A percentile compares a stretch with the other conserved stretches of the same genome.
Conservation (phyloP, 2,888 invertebrate species). For the Physocephala rufipes region DNA sequence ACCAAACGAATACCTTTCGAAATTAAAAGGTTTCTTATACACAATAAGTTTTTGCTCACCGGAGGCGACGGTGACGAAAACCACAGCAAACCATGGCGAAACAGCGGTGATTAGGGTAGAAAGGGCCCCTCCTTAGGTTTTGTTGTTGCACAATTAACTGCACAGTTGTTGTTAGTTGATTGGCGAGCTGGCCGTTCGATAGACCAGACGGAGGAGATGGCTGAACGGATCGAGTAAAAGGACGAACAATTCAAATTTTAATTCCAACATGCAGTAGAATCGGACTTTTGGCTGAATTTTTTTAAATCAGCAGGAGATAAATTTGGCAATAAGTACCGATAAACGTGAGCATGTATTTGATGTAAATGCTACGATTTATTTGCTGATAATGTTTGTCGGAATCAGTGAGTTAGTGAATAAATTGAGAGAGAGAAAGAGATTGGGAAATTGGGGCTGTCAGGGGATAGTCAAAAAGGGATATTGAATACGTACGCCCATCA, state of each 20-base stretch:
- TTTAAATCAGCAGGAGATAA: not conserved
- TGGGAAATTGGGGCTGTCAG: no score
- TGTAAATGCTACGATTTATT: conserved; percentile 32
- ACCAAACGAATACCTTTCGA: conserved; percentile 54
- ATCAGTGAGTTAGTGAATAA: no score
- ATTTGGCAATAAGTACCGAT: conserved; percentile 19
- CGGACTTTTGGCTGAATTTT: not conserved
- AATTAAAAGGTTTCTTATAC: conserved; percentile 61
- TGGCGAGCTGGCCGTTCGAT: no score
- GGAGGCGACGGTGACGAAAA: no score
- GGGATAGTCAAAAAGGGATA: no score
- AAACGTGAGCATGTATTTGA: conserved; percentile 26
- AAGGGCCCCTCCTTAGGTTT: not conserved
- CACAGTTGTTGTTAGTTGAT: not conserved
- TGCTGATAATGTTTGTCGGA: conserved; percentile 34
- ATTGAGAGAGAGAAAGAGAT: no score
- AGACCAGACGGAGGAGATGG: not conserved
- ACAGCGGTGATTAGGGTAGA: not conserved
- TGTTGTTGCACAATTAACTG: not conserved
- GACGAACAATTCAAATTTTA: not conserved
- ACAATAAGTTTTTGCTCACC: conserved; percentile 51
- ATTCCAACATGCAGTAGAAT: not conserved
- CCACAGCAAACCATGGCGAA: not conserved
- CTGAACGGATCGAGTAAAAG: not conserved
- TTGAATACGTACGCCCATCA: not conserved